Evolutionary conservation across 2,888 invertebrate genomes (phyloP), one percentile per base, ranked within the genome.

Genomic region (Sinelater perroti): DNA sequence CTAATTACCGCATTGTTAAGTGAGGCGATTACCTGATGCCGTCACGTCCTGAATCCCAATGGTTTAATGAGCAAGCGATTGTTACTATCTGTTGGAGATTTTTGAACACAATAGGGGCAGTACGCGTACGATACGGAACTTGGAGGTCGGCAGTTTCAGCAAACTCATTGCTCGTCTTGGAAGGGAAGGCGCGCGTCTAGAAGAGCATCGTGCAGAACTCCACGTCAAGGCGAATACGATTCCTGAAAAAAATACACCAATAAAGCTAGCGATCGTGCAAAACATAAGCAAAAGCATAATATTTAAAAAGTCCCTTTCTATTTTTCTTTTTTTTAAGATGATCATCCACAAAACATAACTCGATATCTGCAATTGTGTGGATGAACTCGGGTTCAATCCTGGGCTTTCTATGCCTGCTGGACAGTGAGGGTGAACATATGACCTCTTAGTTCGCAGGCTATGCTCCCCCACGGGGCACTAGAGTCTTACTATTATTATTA

Each of bases 201-300:
- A 35, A 57, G n/a, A 57, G 31, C 51, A 57, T 52, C 17, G 46
- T 51, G 52, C 35, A 57, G 21, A 42, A 57, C 33, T 57, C 57
- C 46, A 57, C 52, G 51, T 57, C 51, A 10, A 20, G n/a, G 13
- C 57, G 57, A 6, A 16, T 21, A 10, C 56, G 56, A n/a, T 28
- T 14, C 33, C 57, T 57, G 52, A 21, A 57, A 57, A 42, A 52
- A 42, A 31, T 8, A 1, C 33, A 11, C n/a, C n/a, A n/a, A n/a
- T n/a, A n/a, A n/a, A n/a, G n/a, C n/a, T n/a, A n/a, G n/a, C n/a
- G n/a, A n/a, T n/a, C n/a, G n/a, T n/a, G n/a, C n/a, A n/a, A n/a
- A n/a, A n/a, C n/a, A n/a, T n/a, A n/a, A n/a, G n/a, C n/a, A n/a
- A 4, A 13, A 24, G 18, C 20, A 31, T 11, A 11, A 3, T 33